Percentiles rank a stretch among this genome's conserved stretches.
Evolutionary conservation across 2,113 vertebrate species (phyloP).

Genomic region (Numida meleagris): DNA sequence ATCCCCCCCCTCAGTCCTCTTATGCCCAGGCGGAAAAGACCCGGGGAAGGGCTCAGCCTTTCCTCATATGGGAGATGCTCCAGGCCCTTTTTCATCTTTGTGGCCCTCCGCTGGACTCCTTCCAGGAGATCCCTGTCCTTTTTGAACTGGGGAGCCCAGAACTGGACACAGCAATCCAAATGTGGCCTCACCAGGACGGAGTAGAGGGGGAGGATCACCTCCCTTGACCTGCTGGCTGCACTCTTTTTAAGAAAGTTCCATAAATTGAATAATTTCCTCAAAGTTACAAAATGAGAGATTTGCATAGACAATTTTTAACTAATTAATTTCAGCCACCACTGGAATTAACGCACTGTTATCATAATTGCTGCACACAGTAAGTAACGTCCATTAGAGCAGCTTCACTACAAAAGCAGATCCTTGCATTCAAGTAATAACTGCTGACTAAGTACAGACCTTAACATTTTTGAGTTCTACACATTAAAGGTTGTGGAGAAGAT

Average conservation of each 20-base stretch:
- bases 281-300: not conserved
- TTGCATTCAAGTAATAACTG: not conserved
- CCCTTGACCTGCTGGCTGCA: too few relatives aligned
- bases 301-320: not conserved
- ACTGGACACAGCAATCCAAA: too few relatives aligned
- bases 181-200: too few relatives aligned
- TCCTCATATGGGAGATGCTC: too few relatives aligned
- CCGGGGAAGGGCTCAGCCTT: too few relatives aligned
- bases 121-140: too few relatives aligned
- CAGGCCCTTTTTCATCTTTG: too few relatives aligned
- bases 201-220: too few relatives aligned
- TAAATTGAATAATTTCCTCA: not conserved
- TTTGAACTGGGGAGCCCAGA: too few relatives aligned
- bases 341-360: not conserved
- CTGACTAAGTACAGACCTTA: not conserved
- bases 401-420: accelerated
- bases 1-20: too few relatives aligned
- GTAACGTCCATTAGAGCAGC: not conserved
- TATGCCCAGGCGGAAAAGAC: too few relatives aligned
- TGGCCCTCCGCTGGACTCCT: too few relatives aligned
- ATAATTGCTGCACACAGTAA: not conserved
- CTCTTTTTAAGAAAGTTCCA: not conserved
- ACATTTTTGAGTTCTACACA: not conserved
- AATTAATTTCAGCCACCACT: not conserved
- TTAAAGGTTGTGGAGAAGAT: not conserved